These are phyloP conservation scores for Balaenoptera acutorostrata DNA, from an alignment of 2,113 vertebrate genomes.

Conservation along the genomic window DNA sequence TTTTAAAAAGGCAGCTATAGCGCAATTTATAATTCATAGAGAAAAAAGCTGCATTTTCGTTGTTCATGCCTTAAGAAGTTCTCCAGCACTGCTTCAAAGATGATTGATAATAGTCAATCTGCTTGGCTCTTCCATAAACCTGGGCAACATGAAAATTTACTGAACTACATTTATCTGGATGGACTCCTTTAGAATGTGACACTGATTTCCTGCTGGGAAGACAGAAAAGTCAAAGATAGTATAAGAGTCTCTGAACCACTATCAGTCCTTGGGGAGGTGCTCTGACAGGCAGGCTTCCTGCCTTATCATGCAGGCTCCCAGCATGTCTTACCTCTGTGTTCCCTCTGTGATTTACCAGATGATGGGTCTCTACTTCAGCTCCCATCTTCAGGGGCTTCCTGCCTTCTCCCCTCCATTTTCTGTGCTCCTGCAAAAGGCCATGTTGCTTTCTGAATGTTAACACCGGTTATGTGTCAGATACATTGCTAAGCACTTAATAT, in stretches of 20 bases:
- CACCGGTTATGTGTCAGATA: neutral
- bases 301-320: neutral
- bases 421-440: neutral
- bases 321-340: neutral
- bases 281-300: neutral
- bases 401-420: neutral
- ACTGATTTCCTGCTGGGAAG: neutral
- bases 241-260: neutral
- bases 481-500: neutral
- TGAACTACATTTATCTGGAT: neutral
- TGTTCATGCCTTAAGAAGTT: constrained; percentile 66
- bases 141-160: neutral
- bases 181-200: neutral
- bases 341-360: neutral
- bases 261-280: neutral
- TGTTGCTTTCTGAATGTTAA: neutral
- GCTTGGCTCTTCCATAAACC: constrained; percentile 57
- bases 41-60: constrained; percentile 57
- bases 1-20: constrained; percentile 62
- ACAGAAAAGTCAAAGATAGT: neutral
- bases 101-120: constrained; percentile 51
- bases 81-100: constrained; percentile 59
- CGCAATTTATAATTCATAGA: constrained; percentile 61
- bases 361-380: neutral
- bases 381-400: neutral